Evolutionary conservation across 2,797 vertebrate species (phyloP).

Genomic region (Chrosomus eos): DNA sequence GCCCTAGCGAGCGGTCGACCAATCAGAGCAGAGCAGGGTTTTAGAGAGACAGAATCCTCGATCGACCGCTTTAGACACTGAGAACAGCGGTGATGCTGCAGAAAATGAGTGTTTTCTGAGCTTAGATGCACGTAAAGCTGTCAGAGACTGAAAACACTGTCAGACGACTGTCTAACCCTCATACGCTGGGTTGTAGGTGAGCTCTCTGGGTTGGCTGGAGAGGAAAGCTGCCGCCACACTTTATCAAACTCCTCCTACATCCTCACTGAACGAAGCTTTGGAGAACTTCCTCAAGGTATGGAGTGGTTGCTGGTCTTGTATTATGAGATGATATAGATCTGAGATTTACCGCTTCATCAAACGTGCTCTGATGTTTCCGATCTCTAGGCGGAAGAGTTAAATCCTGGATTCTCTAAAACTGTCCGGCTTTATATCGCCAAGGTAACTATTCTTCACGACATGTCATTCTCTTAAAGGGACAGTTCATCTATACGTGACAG

Average conservation of each 20-base stretch:
- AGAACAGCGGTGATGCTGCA: too few relatives aligned
- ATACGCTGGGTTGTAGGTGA: constrained; percentile 77
- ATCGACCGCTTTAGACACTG: too few relatives aligned
- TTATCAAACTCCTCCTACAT: constrained; percentile 79
- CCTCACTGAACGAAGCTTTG: constrained; percentile 87
- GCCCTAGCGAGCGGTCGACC: too few relatives aligned
- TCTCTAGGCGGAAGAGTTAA: constrained; percentile 87
- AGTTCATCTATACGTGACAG: neutral
- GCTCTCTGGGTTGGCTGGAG: constrained; percentile 89
- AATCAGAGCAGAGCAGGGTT: too few relatives aligned
- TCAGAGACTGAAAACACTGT: neutral
- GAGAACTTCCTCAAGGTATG: constrained; percentile 90
- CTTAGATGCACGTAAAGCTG: neutral
- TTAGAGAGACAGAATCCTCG: too few relatives aligned
- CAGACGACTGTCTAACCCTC: too few relatives aligned
- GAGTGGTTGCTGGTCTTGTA: neutral
- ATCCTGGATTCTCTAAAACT: constrained; percentile 88
- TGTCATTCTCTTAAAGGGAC: neutral
- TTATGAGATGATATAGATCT: neutral
- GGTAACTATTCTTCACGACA: constrained; percentile 74
- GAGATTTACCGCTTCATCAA: neutral
- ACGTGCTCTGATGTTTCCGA: neutral
- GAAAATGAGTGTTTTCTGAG: neutral
- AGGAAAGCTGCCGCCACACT: constrained; percentile 87
- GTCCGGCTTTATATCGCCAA: constrained; percentile 91